phyloP scores from a whole-genome alignment of 2,113 vertebrate genomes.

The Promerops cafer region DNA sequence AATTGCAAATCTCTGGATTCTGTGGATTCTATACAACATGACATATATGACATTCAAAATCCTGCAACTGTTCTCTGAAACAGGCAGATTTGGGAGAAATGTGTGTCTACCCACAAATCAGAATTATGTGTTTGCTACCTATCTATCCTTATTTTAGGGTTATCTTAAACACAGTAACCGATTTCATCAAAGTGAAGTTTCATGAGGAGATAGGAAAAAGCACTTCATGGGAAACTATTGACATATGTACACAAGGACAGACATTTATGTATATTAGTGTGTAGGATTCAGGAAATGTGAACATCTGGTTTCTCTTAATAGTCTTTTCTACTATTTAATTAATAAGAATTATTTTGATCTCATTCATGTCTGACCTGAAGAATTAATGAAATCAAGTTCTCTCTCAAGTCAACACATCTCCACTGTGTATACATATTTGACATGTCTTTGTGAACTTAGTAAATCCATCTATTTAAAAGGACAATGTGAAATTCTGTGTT shows the following conservation, averaged over 20 bases:
- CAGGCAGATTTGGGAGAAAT: not conserved
- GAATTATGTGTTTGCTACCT: not conserved
- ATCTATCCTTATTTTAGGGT: not conserved
- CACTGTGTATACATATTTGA: not conserved
- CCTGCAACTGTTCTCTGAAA: not conserved
- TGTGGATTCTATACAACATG: not conserved
- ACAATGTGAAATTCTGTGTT: constrained; percentile 57
- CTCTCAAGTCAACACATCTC: constrained; percentile 27
- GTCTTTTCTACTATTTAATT: not conserved
- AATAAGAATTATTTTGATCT: constrained; percentile 17
- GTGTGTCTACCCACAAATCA: not conserved
- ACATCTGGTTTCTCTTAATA: constrained; percentile 17
- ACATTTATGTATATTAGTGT: not conserved
- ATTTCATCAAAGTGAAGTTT: not conserved
- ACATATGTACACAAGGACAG: not conserved
- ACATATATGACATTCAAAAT: not conserved
- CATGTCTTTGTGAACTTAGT: not conserved
- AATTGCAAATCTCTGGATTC: not conserved
- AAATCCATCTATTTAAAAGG: constrained; percentile 58
- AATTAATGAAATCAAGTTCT: not conserved
- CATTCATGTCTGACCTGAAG: not conserved
- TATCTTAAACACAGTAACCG: not conserved
- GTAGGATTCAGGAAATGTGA: not conserved
- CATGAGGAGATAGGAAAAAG: not conserved
- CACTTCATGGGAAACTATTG: not conserved